Evolutionary conservation across 1,140 invertebrate genomes (phyloP), one percentile per base, ranked within the genome.

Genomic region (Euborellia annulipes): DNA sequence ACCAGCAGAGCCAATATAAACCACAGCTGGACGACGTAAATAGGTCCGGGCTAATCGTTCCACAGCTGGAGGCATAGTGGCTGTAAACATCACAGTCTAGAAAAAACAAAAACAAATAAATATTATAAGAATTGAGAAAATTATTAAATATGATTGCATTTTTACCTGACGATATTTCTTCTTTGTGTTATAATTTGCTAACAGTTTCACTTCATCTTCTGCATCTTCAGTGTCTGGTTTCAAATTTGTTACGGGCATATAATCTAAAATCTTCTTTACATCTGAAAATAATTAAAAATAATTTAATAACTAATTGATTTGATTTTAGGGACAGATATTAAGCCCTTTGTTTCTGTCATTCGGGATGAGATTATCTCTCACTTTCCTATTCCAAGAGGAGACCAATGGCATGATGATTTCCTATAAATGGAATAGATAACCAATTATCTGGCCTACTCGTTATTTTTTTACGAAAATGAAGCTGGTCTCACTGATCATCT

Each of bases 41-140:
- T 98, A 99, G 22, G 82, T 90, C 52, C 92, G 72, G 0, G 96
- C 96, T 39, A 99, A 66, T 53, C 95, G 71, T 68, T 99, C 96
- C 2, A 99, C 92, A 6, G 93, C 86, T 2, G 95, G 80, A 6
- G 93, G 93, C 96, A 99, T 99, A 55, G 96, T 99, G 14, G 96
- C 96, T 36, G 96, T 99, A 66, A 99, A 99, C 96, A 99, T 99
- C 49, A 99, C 95, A 58, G 95, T 99, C 82, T 85, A 58, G 36
- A 63, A 62, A 51, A n/a, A 23, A 27, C 42, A 50, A 38, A 36
- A 14, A 40, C 13, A 45, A 14, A 42, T 27, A 7, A 18, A n/a
- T n/a, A 27, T 2, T 11, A 43, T 40, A 38, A 49, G 17, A 21
- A 36, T 47, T 42, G 46, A 36, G 39, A 37, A 39, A 17, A 41